Evolutionary conservation across 2,888 invertebrate genomes (phyloP), one percentile per base, ranked within the genome.

Genomic region (Metellina segmentata): DNA sequence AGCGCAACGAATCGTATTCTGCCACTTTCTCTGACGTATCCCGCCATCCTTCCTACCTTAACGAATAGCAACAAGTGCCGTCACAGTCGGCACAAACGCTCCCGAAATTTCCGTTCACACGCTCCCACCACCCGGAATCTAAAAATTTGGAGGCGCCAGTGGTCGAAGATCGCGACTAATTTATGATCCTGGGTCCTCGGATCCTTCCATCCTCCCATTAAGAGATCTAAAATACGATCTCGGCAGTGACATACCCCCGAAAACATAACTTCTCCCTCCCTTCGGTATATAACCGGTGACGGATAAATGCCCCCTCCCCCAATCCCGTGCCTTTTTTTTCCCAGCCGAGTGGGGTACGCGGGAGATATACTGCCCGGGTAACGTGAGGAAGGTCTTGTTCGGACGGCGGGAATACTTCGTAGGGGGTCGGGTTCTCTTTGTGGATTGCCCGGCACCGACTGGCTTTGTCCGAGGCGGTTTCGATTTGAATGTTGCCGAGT

Each of bases 91-190:
- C 49, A 34, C 82, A 82, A 51, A 74, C 49, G 48, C 52, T 61
- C 61, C 75, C 34, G 9, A 16, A 9, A 85, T 51, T 53, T 16
- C 71, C 8, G 19, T 90, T 91, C 91, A 91, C 91, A 91, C 91
- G 91, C 78, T 91, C 78, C 79, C 78, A 48, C 71, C 69, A 52
- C 53, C 61, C 72, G 85, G 61, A 61, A 89, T 77, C 85, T 81
- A 85, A 91, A 91, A 91, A 87, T 91, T 87, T 87, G 6, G 69
- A 86, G 91, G 91, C 91, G 91, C 91, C 91, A 91, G 82, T 48
- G 87, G 78, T 78, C 69, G 52, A 34, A 77, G 48, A 75, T 77
- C 82, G 87, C 87, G 91, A 53, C 91, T 91, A 87, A 91, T 87
- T 91, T 91, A 91, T 72, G 91, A 87, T 16, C 85, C 48, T 51